Conservation (phyloP, 2,113 vertebrate genomes). For the Psophia crepitans region DNA sequence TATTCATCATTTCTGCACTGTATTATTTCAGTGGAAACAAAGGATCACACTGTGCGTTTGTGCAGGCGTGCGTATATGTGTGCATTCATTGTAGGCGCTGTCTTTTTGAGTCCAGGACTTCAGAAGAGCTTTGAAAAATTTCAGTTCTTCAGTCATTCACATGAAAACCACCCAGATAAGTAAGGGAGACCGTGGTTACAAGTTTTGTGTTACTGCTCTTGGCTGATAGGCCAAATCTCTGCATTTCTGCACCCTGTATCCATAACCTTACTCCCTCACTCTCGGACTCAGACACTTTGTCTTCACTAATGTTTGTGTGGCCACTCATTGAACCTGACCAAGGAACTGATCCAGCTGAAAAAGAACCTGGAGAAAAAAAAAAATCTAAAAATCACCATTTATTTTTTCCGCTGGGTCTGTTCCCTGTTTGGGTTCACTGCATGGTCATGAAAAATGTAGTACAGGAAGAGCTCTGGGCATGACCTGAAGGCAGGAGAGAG, state of each 20-base stretch:
- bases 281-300: not conserved
- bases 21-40: conserved; percentile 73
- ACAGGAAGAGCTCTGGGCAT: not conserved
- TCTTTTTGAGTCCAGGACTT: not conserved
- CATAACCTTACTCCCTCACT: not conserved
- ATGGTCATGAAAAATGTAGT: not conserved
- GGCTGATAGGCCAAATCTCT: not conserved
- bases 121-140: not conserved
- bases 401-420: not conserved
- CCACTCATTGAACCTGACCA: not conserved
- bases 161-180: not conserved
- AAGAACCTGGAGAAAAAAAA: not conserved
- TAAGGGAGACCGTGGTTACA: not conserved
- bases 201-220: not conserved
- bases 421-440: not conserved
- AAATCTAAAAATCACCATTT: not conserved
- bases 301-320: not conserved
- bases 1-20: conserved; percentile 57
- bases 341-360: not conserved
- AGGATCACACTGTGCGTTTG: not conserved
- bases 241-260: not conserved
- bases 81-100: not conserved
- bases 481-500: not conserved
- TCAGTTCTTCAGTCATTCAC: not conserved
- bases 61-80: not conserved